Evolutionary conservation across 2,888 invertebrate genomes (phyloP).

Genomic region (Protophormia terraenovae): DNA sequence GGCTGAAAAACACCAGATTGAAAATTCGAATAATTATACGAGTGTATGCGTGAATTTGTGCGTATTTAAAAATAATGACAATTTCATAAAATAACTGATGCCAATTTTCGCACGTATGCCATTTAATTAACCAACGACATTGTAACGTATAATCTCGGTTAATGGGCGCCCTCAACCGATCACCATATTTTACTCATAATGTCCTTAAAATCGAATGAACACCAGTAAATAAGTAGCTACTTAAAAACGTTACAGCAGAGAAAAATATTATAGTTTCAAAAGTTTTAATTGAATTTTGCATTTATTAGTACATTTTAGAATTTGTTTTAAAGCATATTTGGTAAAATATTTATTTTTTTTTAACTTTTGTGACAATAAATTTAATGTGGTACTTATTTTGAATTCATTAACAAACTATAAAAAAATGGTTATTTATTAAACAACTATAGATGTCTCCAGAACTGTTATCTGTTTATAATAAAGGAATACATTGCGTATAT

Average conservation of each 20-base stretch:
- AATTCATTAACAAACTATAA: too few species aligned
- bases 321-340: too few species aligned
- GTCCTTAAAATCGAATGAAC: slow-evolving; percentile 35
- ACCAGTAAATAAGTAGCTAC: neutral
- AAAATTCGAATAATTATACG: neutral
- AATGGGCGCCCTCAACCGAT: slow-evolving; percentile 60
- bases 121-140: slow-evolving; percentile 76
- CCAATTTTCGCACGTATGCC: slow-evolving; percentile 78
- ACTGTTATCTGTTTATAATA: slow-evolving; percentile 2
- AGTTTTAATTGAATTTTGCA: too few species aligned
- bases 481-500: slow-evolving; percentile 37
- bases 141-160: slow-evolving; percentile 56
- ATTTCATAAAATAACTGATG: slow-evolving; percentile 72
- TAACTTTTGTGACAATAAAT: too few species aligned
- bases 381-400: too few species aligned
- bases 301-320: too few species aligned
- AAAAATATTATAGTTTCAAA: too few species aligned
- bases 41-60: neutral
- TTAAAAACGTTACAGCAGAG: neutral
- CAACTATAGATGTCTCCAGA: neutral
- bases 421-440: too few species aligned
- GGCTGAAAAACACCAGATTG: neutral
- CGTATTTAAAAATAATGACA: slow-evolving; percentile 37
- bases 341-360: too few species aligned
- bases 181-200: slow-evolving; percentile 57